A percentile compares a stretch with the other conserved stretches of the same genome.
phyloP scores from a whole-genome alignment of 2,888 invertebrate genomes.

The Clanis bilineata region DNA sequence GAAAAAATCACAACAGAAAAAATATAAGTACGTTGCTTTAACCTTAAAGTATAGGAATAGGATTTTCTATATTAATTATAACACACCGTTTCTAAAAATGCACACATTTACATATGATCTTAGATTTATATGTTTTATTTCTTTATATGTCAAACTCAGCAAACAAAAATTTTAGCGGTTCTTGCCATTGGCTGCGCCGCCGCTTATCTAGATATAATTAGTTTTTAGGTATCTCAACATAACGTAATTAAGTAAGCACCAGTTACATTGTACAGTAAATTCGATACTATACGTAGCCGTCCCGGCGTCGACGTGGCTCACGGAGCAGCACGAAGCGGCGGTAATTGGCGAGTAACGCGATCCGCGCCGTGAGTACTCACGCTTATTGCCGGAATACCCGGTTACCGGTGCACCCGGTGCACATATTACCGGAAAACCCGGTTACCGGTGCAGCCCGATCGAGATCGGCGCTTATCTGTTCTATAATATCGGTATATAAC shows the following conservation, averaged over 20 bases:
- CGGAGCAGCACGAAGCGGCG: conserved; percentile 8
- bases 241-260: background rate
- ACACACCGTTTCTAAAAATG: too few relatives aligned
- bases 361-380: conserved; percentile 17
- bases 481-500: background rate
- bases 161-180: too few relatives aligned
- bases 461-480: background rate
- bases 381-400: conserved; percentile 11
- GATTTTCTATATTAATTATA: too few relatives aligned
- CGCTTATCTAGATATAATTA: too few relatives aligned
- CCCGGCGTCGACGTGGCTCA: background rate
- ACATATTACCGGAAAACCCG: background rate
- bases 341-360: conserved; percentile 43
- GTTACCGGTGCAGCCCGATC: background rate
- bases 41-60: too few relatives aligned
- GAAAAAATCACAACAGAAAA: too few relatives aligned
- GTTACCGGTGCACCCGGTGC: conserved; percentile 12
- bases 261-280: background rate
- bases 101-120: too few relatives aligned
- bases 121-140: too few relatives aligned
- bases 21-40: too few relatives aligned
- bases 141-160: too few relatives aligned
- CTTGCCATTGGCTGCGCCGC: too few relatives aligned
- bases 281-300: background rate
- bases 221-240: too few relatives aligned